A percentile compares a stretch with the other conserved stretches of the same genome.
These are phyloP conservation scores for Hermaeophaga mercurialis DNA, from an alignment of 2,888 invertebrate species.

Conservation along the genomic window DNA sequence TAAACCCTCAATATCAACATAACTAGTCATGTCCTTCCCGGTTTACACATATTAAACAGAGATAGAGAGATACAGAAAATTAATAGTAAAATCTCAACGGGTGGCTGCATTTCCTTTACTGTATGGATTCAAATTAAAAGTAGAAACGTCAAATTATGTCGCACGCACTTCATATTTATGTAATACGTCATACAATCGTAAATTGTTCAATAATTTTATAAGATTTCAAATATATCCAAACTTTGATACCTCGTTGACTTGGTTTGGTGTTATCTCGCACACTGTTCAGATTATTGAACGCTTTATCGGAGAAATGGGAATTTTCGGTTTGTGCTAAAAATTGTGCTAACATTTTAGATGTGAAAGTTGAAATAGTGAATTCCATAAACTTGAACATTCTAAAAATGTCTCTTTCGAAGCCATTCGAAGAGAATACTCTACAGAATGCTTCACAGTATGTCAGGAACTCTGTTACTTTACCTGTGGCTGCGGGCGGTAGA, in stretches of 20 bases:
- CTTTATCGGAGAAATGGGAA: not conserved
- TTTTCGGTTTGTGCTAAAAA: not conserved
- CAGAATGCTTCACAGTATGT: constrained; percentile 44
- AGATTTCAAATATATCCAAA: not conserved
- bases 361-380: constrained; percentile 10
- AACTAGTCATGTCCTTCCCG: no score
- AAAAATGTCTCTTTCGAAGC: constrained; percentile 30
- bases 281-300: no score
- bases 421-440: constrained; percentile 34
- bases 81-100: no score
- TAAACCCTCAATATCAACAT: no score
- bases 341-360: constrained; percentile 1
- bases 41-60: no score
- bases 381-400: not conserved
- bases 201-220: not conserved
- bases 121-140: no score
- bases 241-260: constrained; percentile 1
- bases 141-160: no score
- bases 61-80: no score
- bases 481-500: constrained; percentile 35
- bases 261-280: no score
- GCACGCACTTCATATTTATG: no score
- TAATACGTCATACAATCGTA: not conserved
- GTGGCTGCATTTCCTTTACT: no score
- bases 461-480: constrained; percentile 36